phyloP scores from a whole-genome alignment of 1,140 invertebrate genomes.

The Condylostylus longicornis region DNA sequence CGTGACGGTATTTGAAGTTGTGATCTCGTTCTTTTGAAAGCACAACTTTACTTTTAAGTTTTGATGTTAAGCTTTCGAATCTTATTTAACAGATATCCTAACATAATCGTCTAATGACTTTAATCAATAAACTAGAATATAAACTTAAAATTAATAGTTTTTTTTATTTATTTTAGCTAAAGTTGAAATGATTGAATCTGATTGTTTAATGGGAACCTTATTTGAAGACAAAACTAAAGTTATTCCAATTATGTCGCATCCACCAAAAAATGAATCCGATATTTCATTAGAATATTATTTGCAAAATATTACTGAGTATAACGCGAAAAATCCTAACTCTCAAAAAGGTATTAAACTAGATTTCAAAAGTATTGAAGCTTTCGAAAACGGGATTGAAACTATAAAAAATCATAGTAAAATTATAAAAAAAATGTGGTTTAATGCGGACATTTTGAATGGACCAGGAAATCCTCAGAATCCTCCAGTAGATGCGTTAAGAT shows the following conservation, averaged over 20 bases:
- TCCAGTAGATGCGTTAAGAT: conserved; percentile 51
- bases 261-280: conserved; percentile 55
- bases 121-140: too few species aligned
- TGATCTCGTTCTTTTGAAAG: too few species aligned
- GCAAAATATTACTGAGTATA: conserved; percentile 36
- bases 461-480: conserved; percentile 43
- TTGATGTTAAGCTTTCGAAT: too few species aligned
- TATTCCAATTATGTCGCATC: conserved; percentile 75
- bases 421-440: conserved; percentile 44
- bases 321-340: conserved; percentile 22
- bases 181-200: conserved; percentile 74
- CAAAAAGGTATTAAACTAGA: conserved; percentile 72
- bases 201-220: conserved; percentile 55
- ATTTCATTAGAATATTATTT: conserved; percentile 62
- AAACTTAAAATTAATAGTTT: too few species aligned
- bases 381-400: conserved; percentile 37
- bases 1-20: too few species aligned
- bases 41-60: too few species aligned
- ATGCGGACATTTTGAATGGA: conserved; percentile 73
- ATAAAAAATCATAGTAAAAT: conserved; percentile 4
- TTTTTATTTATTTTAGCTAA: conserved; percentile 11
- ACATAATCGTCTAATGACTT: too few species aligned
- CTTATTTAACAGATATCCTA: too few species aligned
- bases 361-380: conserved; percentile 69
- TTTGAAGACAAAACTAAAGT: conserved; percentile 33